A percentile compares a stretch with the other conserved stretches of the same genome.
These are phyloP conservation scores for Carassius carassius DNA, from an alignment of 2,113 vertebrate genomes.

Conservation along the genomic window DNA sequence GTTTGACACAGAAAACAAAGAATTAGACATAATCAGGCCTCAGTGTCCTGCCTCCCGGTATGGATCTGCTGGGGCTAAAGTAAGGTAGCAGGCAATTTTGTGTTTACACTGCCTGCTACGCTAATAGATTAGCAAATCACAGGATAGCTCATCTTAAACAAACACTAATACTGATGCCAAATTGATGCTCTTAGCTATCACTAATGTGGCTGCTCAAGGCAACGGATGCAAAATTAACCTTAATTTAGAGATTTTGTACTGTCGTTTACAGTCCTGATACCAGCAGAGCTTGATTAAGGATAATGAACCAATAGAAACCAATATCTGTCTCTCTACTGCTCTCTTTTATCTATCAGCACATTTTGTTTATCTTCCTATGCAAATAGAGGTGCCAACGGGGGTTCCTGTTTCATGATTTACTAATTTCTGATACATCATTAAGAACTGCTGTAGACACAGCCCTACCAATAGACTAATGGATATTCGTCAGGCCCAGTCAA, in stretches of 20 bases:
- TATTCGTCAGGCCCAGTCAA: slow-evolving; percentile 25
- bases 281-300: slow-evolving; percentile 55
- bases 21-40: slow-evolving; percentile 44
- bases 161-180: slow-evolving; percentile 62
- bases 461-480: slow-evolving; percentile 22
- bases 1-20: slow-evolving; percentile 56
- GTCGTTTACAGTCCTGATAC: slow-evolving; percentile 61
- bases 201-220: slow-evolving; percentile 67
- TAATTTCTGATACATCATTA: slow-evolving; percentile 55
- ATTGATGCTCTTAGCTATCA: slow-evolving; percentile 63
- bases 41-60: slow-evolving; percentile 23
- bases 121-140: slow-evolving; percentile 54
- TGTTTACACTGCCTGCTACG: slow-evolving; percentile 28
- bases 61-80: slow-evolving; percentile 35
- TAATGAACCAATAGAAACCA: slow-evolving; percentile 44
- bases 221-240: slow-evolving; percentile 71
- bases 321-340: background rate
- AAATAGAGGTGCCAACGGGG: slow-evolving; percentile 23
- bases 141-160: slow-evolving; percentile 59
- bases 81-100: slow-evolving; percentile 40
- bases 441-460: background rate
- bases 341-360: slow-evolving; percentile 21
- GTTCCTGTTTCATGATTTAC: slow-evolving; percentile 33
- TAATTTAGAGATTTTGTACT: slow-evolving; percentile 65
- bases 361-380: slow-evolving; percentile 48